Conservation (phyloP, 2,888 invertebrate species). For the Dichetophora obliterata region DNA sequence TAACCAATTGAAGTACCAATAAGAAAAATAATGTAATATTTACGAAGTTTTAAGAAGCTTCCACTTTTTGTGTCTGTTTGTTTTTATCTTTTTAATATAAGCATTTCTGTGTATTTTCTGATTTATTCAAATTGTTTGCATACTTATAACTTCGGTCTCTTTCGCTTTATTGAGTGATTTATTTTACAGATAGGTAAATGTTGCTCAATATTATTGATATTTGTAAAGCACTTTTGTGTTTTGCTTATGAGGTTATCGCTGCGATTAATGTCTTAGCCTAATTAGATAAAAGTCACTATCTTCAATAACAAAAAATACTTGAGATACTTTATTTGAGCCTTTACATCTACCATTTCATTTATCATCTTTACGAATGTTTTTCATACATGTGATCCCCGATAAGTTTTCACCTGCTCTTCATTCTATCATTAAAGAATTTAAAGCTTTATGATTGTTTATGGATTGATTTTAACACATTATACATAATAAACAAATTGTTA, state of each 20-base stretch:
- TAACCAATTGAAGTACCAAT: too few species aligned
- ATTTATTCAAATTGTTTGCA: slow-evolving; percentile 29
- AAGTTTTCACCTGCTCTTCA: background rate
- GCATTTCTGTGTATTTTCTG: background rate
- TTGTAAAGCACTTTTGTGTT: slow-evolving; percentile 16
- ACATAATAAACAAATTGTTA: too few species aligned
- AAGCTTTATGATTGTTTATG: background rate
- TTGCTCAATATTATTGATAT: background rate
- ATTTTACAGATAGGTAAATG: background rate
- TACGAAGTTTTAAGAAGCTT: too few species aligned
- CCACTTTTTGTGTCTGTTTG: too few species aligned
- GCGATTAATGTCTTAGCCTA: slow-evolving; percentile 55
- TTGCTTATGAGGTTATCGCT: background rate
- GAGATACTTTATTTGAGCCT: too few species aligned
- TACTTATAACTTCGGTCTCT: slow-evolving; percentile 4
- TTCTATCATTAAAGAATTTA: background rate
- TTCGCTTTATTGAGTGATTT: slow-evolving; percentile 7
- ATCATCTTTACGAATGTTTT: too few species aligned
- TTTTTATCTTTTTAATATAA: slow-evolving; percentile 5
- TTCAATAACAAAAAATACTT: background rate
- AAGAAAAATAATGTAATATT: too few species aligned
- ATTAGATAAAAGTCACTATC: slow-evolving; percentile 58
- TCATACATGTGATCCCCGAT: background rate
- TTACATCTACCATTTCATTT: too few species aligned
- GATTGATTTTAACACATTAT: too few species aligned